Conservation (phyloP, 1,140 invertebrate species). For the Oreohelix idahoensis region DNA sequence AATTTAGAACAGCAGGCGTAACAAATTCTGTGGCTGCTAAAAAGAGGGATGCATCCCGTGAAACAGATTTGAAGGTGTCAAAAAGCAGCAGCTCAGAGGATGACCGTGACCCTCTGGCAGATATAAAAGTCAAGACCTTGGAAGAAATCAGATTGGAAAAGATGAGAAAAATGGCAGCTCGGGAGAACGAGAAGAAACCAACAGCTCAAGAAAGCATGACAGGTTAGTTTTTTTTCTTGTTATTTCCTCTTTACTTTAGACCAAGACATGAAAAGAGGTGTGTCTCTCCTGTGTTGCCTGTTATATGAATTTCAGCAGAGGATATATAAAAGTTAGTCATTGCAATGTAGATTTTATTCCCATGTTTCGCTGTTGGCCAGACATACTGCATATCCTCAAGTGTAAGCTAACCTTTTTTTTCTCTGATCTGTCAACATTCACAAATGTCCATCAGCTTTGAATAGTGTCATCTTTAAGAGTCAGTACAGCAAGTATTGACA, state of each 20-base stretch:
- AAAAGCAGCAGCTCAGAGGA: conserved; percentile 6
- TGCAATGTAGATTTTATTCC: no score
- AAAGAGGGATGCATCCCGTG: neutral
- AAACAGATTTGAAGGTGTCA: neutral
- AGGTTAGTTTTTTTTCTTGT: neutral
- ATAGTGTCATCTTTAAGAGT: no score
- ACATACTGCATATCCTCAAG: no score
- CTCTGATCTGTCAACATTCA: no score
- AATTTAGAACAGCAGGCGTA: neutral
- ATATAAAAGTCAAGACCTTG: conserved; percentile 27
- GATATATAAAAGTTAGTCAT: no score
- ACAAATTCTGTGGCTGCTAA: neutral
- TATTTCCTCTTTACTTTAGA: neutral
- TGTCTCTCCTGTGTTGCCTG: no score
- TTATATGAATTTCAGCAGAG: no score
- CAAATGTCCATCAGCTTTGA: no score
- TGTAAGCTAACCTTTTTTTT: no score
- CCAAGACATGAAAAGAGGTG: no score
- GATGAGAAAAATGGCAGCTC: conserved; percentile 21
- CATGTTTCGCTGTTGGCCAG: no score
- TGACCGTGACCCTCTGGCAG: conserved; percentile 13
- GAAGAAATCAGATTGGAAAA: conserved; percentile 34
- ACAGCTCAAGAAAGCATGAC: neutral
- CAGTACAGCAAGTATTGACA: no score
- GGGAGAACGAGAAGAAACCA: neutral